Evolutionary conservation across 2,888 invertebrate genomes (phyloP), one percentile per base, ranked within the genome.

Genomic region (Neoscelio sp.): DNA sequence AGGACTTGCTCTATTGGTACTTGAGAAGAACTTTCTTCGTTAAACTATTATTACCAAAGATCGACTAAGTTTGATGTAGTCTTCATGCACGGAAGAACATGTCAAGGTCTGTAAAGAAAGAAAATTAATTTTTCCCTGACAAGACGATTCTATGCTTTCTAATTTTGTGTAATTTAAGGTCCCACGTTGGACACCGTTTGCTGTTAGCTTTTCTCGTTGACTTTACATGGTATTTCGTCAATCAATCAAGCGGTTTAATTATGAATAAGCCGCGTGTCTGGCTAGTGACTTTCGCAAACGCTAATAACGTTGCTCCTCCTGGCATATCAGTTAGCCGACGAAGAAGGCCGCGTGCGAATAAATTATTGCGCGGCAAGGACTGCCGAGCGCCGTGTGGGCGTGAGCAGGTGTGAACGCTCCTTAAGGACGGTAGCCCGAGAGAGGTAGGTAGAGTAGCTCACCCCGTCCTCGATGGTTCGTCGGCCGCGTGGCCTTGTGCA

Each of bases 391-490:
- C 54, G 80, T 76, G 81, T 79, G 70, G 81, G 81, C 70, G 81
- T 65, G 70, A 73, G 65, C 77, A 67, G 68, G 82, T 84, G 85
- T 85, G 85, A 83, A 85, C 82, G 84, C 81, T 81, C 82, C 85
- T 85, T 83, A 80, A 85, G 84, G 82, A 83, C 81, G 83, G 64
- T 48, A 73, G 78, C 58, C 64, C 60, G 54, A 68, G 70, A 78
- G 58, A 75, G 67, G 78, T 74, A 73, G 73, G 77, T 65, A 71
- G 79, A 79, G 83, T 75, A 82, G 82, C 84, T 87, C 85, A 87
- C 86, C 87, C 87, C 87, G 86, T 87, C 87, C 86, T 87, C 86
- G 85, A 82, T 82, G 85, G 87, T 87, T 87, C 87, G 86, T 84
- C 85, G 87, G 82, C 87, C 87, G 86, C 84, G 54, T 78, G 82